Conservation (phyloP, 2,113 vertebrate species). For the Rhinogobius similis region DNA sequence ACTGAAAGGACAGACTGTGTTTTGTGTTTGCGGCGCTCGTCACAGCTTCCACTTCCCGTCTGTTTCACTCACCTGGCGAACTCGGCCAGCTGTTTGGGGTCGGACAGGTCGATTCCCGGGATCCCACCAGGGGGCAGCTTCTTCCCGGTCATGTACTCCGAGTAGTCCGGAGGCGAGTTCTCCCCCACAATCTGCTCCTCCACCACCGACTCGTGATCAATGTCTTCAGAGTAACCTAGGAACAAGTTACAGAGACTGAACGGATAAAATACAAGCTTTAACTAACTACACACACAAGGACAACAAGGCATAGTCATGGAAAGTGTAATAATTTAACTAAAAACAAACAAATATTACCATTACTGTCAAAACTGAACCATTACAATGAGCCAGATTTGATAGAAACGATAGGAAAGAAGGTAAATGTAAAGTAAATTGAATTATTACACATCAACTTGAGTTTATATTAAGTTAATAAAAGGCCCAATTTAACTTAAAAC, state of each 20-base stretch:
- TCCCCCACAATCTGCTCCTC: conserved; percentile 96
- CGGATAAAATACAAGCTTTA: conserved; percentile 58
- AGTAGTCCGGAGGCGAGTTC: conserved; percentile 98
- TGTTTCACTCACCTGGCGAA: conserved; percentile 90
- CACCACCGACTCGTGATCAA: conserved; percentile 90
- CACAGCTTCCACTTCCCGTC: no score
- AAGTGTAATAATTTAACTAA: background rate
- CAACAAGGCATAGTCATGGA: background rate
- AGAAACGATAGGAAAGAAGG: no score
- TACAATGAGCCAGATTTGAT: background rate
- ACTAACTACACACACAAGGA: conserved; percentile 1
- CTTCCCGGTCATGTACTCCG: conserved; percentile 99
- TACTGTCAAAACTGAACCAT: background rate
- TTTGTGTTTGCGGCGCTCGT: no score
- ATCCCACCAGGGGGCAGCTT: conserved; percentile 98
- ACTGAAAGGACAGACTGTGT: no score
- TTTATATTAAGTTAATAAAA: no score
- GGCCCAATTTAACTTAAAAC: background rate
- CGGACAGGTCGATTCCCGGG: conserved; percentile 97
- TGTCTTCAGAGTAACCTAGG: conserved; percentile 97
- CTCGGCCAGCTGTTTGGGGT: conserved; percentile 98
- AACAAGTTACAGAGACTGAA: conserved; percentile 78
- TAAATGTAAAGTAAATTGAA: background rate
- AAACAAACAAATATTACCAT: background rate
- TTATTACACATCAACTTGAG: background rate